Evolutionary conservation across 2,888 invertebrate genomes (phyloP).

Genomic region (Flexamia atlantica): DNA sequence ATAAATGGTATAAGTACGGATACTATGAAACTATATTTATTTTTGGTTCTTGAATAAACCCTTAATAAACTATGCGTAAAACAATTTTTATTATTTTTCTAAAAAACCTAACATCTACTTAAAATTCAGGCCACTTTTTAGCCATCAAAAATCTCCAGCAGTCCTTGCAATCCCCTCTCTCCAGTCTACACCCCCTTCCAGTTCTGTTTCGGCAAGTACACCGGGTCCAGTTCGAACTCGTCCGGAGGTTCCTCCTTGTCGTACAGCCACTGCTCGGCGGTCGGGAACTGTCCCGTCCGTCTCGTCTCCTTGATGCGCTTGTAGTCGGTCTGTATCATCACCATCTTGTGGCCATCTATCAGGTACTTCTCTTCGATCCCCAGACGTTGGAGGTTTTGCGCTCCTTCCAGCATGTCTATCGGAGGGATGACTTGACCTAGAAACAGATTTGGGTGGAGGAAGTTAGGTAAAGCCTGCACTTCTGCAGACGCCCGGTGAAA

Average conservation of each 20-base stretch:
- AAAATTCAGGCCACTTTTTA: too few species aligned
- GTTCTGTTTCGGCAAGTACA: background rate
- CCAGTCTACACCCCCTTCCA: background rate
- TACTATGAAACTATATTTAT: too few species aligned
- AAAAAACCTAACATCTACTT: too few species aligned
- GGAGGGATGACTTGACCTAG: background rate
- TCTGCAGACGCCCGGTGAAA: too few species aligned
- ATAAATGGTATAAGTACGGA: too few species aligned
- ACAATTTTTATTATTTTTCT: too few species aligned
- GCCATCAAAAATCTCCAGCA: too few species aligned
- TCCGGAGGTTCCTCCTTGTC: background rate
- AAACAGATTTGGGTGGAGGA: too few species aligned
- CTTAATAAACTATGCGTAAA: too few species aligned
- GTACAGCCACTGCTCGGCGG: background rate
- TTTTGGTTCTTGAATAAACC: too few species aligned
- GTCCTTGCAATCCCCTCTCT: too few species aligned
- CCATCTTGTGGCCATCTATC: background rate
- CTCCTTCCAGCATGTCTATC: constrained; percentile 2
- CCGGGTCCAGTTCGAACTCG: background rate
- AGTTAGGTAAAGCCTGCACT: too few species aligned
- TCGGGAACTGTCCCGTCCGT: background rate
- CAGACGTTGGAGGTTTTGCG: background rate
- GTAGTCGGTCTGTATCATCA: background rate
- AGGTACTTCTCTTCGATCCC: constrained; percentile 18
- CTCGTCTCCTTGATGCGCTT: background rate